Evolutionary conservation across 2,797 vertebrate genomes (phyloP).

Genomic region (Yasuhikotakia modesta): DNA sequence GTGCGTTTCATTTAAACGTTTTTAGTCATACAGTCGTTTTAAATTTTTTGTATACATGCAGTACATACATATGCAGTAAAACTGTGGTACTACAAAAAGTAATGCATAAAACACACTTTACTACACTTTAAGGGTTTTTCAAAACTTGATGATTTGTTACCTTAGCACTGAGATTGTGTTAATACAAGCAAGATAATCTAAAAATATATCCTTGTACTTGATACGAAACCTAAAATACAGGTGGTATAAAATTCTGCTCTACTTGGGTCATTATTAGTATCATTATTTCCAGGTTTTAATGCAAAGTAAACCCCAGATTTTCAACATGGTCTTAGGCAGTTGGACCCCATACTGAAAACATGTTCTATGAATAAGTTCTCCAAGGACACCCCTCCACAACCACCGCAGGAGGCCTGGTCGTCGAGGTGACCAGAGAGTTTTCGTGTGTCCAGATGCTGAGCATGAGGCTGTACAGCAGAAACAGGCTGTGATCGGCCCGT

Average conservation of each 20-base stretch:
- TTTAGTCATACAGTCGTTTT: no score
- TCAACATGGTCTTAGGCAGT: background rate
- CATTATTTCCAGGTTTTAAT: background rate
- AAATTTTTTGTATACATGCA: no score
- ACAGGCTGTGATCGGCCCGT: slow-evolving; percentile 66
- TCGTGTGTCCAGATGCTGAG: slow-evolving; percentile 83
- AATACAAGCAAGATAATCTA: no score
- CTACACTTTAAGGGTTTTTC: no score
- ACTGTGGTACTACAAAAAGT: no score
- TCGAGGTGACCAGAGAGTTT: slow-evolving; percentile 64
- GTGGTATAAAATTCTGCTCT: no score
- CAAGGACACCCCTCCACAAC: slow-evolving; percentile 50
- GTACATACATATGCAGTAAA: no score
- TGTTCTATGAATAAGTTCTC: background rate
- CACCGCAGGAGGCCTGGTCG: slow-evolving; percentile 61
- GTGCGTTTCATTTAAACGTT: no score
- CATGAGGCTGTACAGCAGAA: slow-evolving; percentile 71
- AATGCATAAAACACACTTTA: no score
- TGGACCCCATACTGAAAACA: background rate
- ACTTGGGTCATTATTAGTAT: background rate
- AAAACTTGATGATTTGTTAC: no score
- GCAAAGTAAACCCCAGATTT: background rate
- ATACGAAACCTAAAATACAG: background rate
- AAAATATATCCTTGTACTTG: no score
- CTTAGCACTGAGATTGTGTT: no score